A percentile compares a stretch with the other conserved stretches of the same genome.
These are phyloP conservation scores for Athalia cordata DNA, from an alignment of 2,888 invertebrate genomes.

Conservation along the genomic window DNA sequence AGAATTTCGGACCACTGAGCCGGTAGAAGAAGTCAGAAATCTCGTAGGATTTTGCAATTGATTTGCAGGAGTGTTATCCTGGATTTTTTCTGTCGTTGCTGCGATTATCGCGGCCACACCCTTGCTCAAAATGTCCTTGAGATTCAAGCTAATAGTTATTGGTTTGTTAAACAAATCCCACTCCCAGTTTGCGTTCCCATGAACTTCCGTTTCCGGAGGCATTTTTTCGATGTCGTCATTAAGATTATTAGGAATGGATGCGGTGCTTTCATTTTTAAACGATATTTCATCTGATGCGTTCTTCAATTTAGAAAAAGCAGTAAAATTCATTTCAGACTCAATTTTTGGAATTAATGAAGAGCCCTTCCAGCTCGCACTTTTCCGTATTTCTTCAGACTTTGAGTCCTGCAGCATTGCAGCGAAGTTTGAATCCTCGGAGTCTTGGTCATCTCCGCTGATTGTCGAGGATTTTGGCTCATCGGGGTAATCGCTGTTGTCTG, in stretches of 20 bases:
- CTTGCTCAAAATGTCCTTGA: slow-evolving; percentile 6
- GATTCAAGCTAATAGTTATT: slow-evolving; percentile 14
- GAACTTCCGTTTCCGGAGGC: not conserved
- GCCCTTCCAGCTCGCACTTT: too few relatives aligned
- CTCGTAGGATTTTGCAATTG: not conserved
- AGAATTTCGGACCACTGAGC: not conserved
- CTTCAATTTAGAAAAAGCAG: not conserved
- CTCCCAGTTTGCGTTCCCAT: not conserved
- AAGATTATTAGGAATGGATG: too few relatives aligned
- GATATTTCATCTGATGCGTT: not conserved
- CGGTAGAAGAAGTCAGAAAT: not conserved
- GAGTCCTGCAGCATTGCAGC: too few relatives aligned
- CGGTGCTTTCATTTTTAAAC: too few relatives aligned
- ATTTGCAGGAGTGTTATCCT: not conserved
- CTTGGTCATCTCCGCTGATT: too few relatives aligned
- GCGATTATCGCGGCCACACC: not conserved
- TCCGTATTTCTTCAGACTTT: too few relatives aligned
- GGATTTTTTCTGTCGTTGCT: not conserved
- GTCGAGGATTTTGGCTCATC: too few relatives aligned
- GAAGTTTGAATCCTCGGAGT: too few relatives aligned
- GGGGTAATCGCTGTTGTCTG: too few relatives aligned
- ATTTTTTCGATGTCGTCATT: not conserved
- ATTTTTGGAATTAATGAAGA: too few relatives aligned
- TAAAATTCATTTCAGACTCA: not conserved
- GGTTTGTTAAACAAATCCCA: slow-evolving; percentile 21